A percentile compares a stretch with the other conserved stretches of the same genome.
These are phyloP conservation scores for Meleagris gallopavo DNA, from an alignment of 2,113 vertebrate genomes.

Conservation along the genomic window DNA sequence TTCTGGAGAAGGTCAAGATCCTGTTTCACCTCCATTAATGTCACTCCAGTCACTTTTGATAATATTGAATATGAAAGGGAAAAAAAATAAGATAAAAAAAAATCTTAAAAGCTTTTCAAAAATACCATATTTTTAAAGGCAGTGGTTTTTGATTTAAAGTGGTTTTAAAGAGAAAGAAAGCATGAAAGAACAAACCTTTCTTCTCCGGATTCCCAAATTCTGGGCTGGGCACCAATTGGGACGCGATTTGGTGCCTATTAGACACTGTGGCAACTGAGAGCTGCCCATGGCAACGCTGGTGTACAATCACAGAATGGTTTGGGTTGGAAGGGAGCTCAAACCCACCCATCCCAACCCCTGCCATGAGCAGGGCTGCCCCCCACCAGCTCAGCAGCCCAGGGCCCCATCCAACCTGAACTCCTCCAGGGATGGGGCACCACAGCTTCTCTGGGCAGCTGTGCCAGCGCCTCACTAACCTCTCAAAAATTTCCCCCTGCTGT, in stretches of 20 bases:
- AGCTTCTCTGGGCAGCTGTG: too few species aligned
- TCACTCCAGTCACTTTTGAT: conserved; percentile 15
- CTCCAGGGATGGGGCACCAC: too few species aligned
- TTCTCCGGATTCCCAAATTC: background rate
- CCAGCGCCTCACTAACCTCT: too few species aligned
- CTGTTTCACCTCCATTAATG: conserved; percentile 37
- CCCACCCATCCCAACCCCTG: too few species aligned
- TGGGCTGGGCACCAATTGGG: rapidly evolving
- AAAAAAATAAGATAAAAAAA: conserved; percentile 13
- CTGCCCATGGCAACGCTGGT: background rate
- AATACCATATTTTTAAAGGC: background rate
- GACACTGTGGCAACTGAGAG: background rate
- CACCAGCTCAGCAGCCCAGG: too few species aligned
- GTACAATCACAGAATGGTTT: background rate
- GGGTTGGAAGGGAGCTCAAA: too few species aligned
- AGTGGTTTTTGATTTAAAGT: background rate
- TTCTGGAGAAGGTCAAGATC: background rate
- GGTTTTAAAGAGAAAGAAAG: background rate
- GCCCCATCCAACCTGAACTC: too few species aligned
- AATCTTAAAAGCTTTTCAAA: conserved; percentile 27
- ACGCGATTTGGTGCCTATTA: background rate
- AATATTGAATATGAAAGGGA: background rate
- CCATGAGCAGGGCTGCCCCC: too few species aligned
- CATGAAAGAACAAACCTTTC: background rate
- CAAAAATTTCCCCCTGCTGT: background rate